phyloP scores from a whole-genome alignment of 2,888 invertebrate genomes.

The Ctena decussata region DNA sequence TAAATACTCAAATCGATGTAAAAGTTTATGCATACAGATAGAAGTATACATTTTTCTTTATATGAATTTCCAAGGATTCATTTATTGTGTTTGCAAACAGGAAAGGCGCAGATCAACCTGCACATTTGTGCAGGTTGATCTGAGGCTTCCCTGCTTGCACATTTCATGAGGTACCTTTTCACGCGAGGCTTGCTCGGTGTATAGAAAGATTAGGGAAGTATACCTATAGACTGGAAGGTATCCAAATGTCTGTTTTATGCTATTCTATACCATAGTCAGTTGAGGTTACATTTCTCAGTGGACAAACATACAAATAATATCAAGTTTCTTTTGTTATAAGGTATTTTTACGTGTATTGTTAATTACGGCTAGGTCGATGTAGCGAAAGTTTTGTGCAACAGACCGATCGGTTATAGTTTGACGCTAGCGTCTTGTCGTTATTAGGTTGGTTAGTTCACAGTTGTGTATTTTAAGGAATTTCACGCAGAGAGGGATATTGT shows the following conservation, averaged over 20 bases:
- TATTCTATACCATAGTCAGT: neutral
- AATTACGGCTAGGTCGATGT: neutral
- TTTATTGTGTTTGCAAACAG: no score
- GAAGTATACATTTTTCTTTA: no score
- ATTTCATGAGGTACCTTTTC: no score
- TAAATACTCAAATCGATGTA: no score
- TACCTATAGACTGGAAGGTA: slow-evolving; percentile 4
- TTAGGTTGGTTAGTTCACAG: neutral
- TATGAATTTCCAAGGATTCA: no score
- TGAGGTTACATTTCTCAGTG: neutral
- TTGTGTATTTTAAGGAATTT: neutral
- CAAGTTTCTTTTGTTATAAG: neutral
- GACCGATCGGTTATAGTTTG: neutral
- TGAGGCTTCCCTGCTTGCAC: no score
- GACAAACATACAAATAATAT: neutral
- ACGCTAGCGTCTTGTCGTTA: neutral
- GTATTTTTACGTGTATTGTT: neutral
- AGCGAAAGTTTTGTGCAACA: neutral
- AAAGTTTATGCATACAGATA: no score
- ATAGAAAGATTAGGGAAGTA: slow-evolving; percentile 1
- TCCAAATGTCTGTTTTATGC: neutral
- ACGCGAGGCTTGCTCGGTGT: no score
- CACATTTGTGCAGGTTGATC: no score
- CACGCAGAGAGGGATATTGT: neutral
- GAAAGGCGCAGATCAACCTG: no score